Evolutionary conservation across 2,888 invertebrate species (phyloP).

Genomic region (Troides aeacus): DNA sequence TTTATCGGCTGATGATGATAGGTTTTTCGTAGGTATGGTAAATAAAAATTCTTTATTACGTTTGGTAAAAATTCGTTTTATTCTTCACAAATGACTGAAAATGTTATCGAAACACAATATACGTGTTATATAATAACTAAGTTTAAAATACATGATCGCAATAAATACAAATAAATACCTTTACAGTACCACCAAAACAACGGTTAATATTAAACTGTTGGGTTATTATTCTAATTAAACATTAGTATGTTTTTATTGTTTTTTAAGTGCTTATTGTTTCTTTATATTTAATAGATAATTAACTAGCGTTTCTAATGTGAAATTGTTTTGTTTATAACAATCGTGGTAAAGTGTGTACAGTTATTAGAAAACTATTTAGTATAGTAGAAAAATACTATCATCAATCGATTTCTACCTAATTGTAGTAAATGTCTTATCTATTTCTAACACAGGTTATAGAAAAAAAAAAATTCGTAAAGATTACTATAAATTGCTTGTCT

Average conservation of each 20-base stretch:
- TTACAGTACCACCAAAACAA: conserved; percentile 34
- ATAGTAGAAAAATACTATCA: not conserved
- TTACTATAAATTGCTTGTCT: not conserved
- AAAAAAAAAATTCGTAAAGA: not conserved
- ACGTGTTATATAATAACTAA: conserved; percentile 70
- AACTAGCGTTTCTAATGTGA: not conserved
- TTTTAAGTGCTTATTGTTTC: not conserved
- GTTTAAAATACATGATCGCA: conserved; percentile 70
- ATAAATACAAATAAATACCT: conserved; percentile 51
- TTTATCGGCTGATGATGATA: too few relatives aligned
- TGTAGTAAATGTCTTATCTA: not conserved
- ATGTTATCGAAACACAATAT: conserved; percentile 77
- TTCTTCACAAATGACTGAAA: conserved; percentile 78
- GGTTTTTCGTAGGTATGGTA: not conserved
- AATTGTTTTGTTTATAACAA: conserved; percentile 6
- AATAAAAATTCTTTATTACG: conserved; percentile 38
- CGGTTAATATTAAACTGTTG: not conserved
- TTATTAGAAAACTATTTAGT: not conserved
- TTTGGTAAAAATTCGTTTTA: conserved; percentile 78
- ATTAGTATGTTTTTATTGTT: not conserved
- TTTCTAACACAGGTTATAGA: too few relatives aligned
- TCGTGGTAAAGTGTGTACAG: not conserved
- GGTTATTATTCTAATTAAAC: not conserved
- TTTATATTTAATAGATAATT: not conserved
- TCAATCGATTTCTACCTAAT: not conserved